These are phyloP conservation scores for Apodemia hepburni DNA, from an alignment of 2,888 invertebrate species.

Conservation along the genomic window DNA sequence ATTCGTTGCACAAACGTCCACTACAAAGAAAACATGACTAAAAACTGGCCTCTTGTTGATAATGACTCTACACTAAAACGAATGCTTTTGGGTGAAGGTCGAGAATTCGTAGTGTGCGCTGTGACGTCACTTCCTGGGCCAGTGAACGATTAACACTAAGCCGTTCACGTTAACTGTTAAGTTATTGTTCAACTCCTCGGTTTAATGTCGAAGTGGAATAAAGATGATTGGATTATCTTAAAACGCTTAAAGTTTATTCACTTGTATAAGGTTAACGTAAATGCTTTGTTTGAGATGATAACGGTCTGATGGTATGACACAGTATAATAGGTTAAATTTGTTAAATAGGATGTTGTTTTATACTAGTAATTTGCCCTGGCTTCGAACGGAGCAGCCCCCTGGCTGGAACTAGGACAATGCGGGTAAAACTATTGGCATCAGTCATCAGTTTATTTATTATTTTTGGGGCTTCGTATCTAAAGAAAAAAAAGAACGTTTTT, in stretches of 20 bases:
- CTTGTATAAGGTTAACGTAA: background rate
- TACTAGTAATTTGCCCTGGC: no score
- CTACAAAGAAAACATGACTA: background rate
- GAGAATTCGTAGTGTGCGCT: slow-evolving; percentile 41
- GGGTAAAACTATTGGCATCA: no score
- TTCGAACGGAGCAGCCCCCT: no score
- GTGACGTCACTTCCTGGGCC: slow-evolving; percentile 68
- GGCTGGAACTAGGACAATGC: no score
- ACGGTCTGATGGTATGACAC: background rate
- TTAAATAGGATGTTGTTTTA: no score
- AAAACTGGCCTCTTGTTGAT: slow-evolving; percentile 5
- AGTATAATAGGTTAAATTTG: no score
- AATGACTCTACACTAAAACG: slow-evolving; percentile 4
- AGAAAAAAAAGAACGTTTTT: no score
- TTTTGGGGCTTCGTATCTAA: no score
- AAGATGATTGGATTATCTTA: slow-evolving; percentile 13
- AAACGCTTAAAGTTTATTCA: slow-evolving; percentile 12
- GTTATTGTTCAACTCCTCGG: background rate
- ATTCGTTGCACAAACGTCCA: background rate
- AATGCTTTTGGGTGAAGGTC: slow-evolving; percentile 57
- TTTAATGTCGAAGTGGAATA: background rate
- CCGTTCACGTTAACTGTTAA: slow-evolving; percentile 4
- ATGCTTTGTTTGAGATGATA: background rate
- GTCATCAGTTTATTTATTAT: no score
- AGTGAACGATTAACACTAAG: slow-evolving; percentile 46